phyloP scores from a whole-genome alignment of 64 coral and sea anemone species.

The Actinia tenebrosa region DNA sequence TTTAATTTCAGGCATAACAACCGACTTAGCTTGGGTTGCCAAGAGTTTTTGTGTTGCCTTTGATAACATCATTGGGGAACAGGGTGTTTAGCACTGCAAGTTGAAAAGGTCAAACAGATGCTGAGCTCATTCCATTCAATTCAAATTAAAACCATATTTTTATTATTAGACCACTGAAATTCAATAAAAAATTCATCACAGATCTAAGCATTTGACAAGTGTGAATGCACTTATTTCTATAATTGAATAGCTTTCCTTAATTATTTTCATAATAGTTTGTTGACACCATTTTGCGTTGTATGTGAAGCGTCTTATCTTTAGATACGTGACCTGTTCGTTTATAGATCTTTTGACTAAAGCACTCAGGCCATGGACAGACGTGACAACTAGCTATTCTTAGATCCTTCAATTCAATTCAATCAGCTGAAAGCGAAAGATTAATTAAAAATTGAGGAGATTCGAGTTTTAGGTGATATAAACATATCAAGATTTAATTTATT shows the following conservation, averaged over 20 bases:
- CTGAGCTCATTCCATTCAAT: background rate
- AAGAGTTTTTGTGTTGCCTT: background rate
- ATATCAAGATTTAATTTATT: background rate
- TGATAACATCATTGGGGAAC: background rate
- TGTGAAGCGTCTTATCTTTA: background rate
- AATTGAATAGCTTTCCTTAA: background rate
- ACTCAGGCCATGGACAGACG: background rate
- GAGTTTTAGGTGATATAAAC: background rate
- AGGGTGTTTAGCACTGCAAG: background rate
- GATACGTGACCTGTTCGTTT: background rate
- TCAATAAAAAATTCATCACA: background rate
- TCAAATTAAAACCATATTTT: background rate
- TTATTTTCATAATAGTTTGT: background rate
- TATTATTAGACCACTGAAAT: background rate
- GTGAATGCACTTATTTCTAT: background rate
- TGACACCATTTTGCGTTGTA: background rate
- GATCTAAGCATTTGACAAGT: background rate
- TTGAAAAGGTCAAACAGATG: background rate
- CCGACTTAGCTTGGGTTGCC: background rate
- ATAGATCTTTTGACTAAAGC: background rate
- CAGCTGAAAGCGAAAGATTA: background rate
- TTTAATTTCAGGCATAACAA: slow-evolving; percentile 16
- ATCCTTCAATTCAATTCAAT: background rate
- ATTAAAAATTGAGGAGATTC: background rate
- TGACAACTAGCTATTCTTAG: background rate